A percentile compares a stretch with the other conserved stretches of the same genome.
phyloP scores from a whole-genome alignment of 2,888 invertebrate genomes.

The Hypena proboscidalis region DNA sequence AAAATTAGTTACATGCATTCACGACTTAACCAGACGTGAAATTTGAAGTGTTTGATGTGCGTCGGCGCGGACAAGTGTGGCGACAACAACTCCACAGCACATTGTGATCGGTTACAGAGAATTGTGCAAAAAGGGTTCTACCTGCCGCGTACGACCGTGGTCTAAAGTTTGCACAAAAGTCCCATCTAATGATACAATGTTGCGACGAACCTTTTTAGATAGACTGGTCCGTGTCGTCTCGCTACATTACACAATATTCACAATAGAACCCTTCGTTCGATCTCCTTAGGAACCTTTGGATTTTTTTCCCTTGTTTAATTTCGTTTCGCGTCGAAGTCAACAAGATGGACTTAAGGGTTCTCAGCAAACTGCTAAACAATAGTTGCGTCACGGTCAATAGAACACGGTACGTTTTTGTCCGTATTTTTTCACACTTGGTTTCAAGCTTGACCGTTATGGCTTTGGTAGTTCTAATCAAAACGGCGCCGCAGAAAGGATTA shows the following conservation, averaged over 20 bases:
- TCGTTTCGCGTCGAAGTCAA: constrained; percentile 76
- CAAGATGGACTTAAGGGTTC: constrained; percentile 78
- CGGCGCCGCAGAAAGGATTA: constrained; percentile 59
- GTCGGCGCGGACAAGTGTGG: constrained; percentile 71
- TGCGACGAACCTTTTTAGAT: constrained; percentile 53
- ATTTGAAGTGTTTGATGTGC: constrained; percentile 74
- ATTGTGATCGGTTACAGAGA: constrained; percentile 71
- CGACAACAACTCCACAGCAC: constrained; percentile 66
- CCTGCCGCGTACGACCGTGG: constrained; percentile 64
- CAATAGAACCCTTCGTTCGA: constrained; percentile 78
- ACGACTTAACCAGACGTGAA: constrained; percentile 75
- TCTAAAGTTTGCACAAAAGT: constrained; percentile 45
- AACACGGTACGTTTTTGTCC: constrained; percentile 68
- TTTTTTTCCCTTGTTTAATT: constrained; percentile 74
- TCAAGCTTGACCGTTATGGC: constrained; percentile 60
- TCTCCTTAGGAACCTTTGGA: constrained; percentile 72
- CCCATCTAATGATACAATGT: constrained; percentile 30
- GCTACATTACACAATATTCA: constrained; percentile 83
- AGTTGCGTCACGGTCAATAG: constrained; percentile 84
- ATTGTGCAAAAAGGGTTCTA: constrained; percentile 85
- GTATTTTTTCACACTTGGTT: constrained; percentile 59
- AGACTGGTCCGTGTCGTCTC: constrained; percentile 68
- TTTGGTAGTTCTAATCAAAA: constrained; percentile 60
- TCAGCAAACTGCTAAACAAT: constrained; percentile 82
- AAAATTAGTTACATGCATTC: constrained; percentile 78